These are phyloP conservation scores for Gobio occitaniae DNA, from an alignment of 2,797 vertebrate genomes.

Conservation along the genomic window DNA sequence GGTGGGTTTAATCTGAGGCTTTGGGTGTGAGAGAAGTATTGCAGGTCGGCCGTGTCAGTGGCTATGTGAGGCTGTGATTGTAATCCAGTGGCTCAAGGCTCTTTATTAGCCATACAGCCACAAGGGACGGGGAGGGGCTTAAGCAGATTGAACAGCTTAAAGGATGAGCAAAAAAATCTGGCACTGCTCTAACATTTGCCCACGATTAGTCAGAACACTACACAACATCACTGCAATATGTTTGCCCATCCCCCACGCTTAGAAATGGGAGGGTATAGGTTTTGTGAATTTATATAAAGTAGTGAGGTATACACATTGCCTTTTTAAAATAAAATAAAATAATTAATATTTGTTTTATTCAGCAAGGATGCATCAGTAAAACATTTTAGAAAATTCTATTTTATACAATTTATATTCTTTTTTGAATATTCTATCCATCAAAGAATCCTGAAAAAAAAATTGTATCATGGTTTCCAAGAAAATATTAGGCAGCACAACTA, in stretches of 20 bases:
- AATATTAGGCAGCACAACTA: background rate
- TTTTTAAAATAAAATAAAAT: too few relatives aligned
- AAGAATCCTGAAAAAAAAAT: background rate
- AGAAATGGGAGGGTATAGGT: conserved; percentile 43
- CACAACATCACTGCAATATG: conserved; percentile 46
- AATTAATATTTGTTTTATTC: background rate
- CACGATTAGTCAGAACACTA: conserved; percentile 22
- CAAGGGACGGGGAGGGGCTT: conserved; percentile 69
- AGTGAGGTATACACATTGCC: background rate
- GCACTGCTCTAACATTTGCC: conserved; percentile 34
- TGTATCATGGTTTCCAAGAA: background rate
- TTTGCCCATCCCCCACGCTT: conserved; percentile 64
- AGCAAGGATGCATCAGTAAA: background rate
- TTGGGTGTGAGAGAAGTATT: conserved; percentile 63
- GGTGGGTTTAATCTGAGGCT: conserved; percentile 53
- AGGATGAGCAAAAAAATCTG: conserved; percentile 82
- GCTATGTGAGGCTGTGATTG: conserved; percentile 57
- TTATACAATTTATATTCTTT: background rate
- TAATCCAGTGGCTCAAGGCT: conserved; percentile 71
- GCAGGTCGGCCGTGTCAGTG: conserved; percentile 31
- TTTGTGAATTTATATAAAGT: background rate
- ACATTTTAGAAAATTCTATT: background rate
- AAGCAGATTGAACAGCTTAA: conserved; percentile 85
- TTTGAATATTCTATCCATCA: background rate
- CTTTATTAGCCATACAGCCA: conserved; percentile 75